phyloP scores from a whole-genome alignment of 2,113 vertebrate species.

The Centropristis striata region DNA sequence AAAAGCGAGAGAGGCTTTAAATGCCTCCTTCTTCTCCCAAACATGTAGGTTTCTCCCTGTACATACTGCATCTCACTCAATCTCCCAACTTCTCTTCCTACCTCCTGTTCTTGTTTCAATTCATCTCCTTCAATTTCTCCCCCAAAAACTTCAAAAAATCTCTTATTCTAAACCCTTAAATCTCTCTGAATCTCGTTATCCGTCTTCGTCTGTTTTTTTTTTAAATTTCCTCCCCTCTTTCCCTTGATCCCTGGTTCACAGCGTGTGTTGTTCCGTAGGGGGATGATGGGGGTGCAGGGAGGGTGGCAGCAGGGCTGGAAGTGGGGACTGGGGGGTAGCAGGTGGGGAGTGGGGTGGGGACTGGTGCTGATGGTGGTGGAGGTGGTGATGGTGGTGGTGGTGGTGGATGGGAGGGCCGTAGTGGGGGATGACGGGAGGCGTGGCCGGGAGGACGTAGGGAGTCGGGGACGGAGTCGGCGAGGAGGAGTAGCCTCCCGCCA shows the following conservation, averaged over 20 bases:
- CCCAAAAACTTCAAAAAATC: conserved; percentile 50
- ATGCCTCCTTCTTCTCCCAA: conserved; percentile 54
- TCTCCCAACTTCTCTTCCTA: conserved; percentile 52
- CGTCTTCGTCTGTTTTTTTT: conserved; percentile 16
- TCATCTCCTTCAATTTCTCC: conserved; percentile 31
- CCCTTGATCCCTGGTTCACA: conserved; percentile 86
- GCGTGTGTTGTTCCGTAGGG: conserved; percentile 89
- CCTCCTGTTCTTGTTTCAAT: conserved; percentile 27
- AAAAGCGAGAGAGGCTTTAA: conserved; percentile 50
- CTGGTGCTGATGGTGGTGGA: conserved; percentile 80
- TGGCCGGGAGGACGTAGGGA: conserved; percentile 76
- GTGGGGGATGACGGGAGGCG: conserved; percentile 80
- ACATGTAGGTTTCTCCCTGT: conserved; percentile 62
- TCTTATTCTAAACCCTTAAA: conserved; percentile 37
- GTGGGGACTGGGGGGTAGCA: conserved; percentile 87
- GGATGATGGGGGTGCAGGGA: conserved; percentile 86
- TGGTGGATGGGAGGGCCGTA: conserved; percentile 79
- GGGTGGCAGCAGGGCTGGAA: conserved; percentile 86
- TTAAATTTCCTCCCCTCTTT: conserved; percentile 21
- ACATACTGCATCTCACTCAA: conserved; percentile 73
- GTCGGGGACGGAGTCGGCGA: conserved; percentile 70
- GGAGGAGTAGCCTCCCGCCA: conserved; percentile 75
- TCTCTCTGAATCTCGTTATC: conserved; percentile 39
- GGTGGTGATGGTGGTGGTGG: conserved; percentile 83
- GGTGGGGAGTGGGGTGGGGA: conserved; percentile 89